phyloP scores from a whole-genome alignment of 2,888 invertebrate species.

The Hermodice carunculata region DNA sequence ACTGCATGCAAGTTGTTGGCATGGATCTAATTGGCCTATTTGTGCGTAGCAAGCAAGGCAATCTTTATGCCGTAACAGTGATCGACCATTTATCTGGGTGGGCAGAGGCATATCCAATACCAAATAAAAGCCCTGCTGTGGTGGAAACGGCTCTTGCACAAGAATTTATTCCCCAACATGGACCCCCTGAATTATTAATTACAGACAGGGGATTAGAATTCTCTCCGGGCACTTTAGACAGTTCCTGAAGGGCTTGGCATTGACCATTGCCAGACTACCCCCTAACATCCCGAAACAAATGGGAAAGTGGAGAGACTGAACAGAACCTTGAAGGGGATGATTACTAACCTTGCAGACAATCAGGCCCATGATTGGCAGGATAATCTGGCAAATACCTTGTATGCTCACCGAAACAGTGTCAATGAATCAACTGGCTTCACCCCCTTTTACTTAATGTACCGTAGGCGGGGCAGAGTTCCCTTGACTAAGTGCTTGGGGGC shows the following conservation, averaged over 20 bases:
- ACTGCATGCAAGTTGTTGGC: not conserved
- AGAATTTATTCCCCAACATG: not conserved
- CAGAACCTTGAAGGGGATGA: not conserved
- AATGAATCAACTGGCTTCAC: not conserved
- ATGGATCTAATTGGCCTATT: constrained; percentile 4
- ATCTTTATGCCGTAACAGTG: not conserved
- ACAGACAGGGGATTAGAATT: not conserved
- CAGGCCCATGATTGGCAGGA: not conserved
- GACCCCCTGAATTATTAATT: not conserved
- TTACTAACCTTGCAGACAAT: not conserved
- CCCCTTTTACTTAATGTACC: not conserved
- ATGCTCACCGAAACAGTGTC: not conserved
- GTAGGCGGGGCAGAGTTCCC: not conserved
- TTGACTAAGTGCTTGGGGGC: not conserved
- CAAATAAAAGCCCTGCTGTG: not conserved
- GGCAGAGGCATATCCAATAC: not conserved
- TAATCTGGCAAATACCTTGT: not conserved
- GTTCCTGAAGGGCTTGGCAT: not conserved
- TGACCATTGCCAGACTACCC: not conserved
- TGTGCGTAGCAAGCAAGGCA: not conserved
- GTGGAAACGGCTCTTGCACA: not conserved
- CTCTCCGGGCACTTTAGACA: not conserved
- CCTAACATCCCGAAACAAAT: not conserved
- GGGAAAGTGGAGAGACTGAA: not conserved
- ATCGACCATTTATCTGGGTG: not conserved